Evolutionary conservation across 1,140 invertebrate genomes (phyloP), one percentile per base, ranked within the genome.

Genomic region (Globodera ellingtonae): DNA sequence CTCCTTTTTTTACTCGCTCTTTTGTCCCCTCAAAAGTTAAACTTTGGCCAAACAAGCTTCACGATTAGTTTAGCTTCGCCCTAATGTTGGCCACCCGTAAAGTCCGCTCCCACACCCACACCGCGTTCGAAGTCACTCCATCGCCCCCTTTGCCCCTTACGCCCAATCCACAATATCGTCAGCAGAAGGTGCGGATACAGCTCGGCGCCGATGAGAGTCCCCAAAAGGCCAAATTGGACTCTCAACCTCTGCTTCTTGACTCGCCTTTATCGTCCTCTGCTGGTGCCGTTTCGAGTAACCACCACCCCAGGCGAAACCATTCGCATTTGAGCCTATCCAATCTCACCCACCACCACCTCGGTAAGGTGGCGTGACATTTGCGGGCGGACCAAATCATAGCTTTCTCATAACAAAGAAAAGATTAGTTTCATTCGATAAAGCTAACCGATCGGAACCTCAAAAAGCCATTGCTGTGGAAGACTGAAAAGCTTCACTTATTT

Each of bases 201-300:
- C 65, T 77, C 48, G 75, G 75, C 8, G 52, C 9, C 46, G 75
- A 77, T n/a, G 75, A 77, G 69, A 77, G n/a, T 35, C 75, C 75
- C 48, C 48, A 24, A 66, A 77, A 77, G 50, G 50, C 59, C 24
- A 44, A 44, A 44, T 50, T 77, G 65, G 75, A 77, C 69, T 77
- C 75, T 3, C 62, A 77, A 24, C 75, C 75, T 15, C 62, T 77
- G 13, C 69, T 77, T n/a, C 24, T 62, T n/a, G 48, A 65, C 56
- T 62, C 56, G 10, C 56, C 56, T 15, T 62, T 15, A 18, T 62
- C 56, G 56, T 62, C 56, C 13, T 62, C 15, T 62, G 56, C 56
- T 62, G 56, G 15, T 69, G 48, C 75, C 18, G 67, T 48, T 24
- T 21, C 47, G 48, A 77, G 69, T 66, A 66, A 66, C 48, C 18